These are phyloP conservation scores for Punctoribates punctum DNA, from an alignment of 2,888 invertebrate species.

Conservation along the genomic window DNA sequence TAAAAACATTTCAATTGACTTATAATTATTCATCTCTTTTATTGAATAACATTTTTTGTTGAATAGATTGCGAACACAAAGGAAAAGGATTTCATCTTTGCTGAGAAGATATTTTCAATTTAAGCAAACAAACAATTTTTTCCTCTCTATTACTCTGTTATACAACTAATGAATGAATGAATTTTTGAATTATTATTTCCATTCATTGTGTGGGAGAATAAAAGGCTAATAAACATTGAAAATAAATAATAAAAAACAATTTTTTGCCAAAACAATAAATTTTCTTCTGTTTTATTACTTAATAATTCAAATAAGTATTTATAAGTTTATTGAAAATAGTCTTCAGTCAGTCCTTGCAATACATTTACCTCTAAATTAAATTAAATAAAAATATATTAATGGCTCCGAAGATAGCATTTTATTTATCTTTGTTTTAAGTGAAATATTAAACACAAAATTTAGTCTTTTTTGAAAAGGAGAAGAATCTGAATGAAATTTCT, in stretches of 20 bases:
- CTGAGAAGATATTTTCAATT: conserved; percentile 2
- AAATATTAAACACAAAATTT: too few species aligned
- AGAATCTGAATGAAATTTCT: too few species aligned
- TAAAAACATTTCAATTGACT: background rate
- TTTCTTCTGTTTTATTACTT: background rate
- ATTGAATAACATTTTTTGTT: background rate
- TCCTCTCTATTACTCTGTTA: background rate
- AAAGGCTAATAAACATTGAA: background rate
- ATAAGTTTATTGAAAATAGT: background rate
- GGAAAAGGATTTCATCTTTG: conserved; percentile 34
- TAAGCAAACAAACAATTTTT: background rate
- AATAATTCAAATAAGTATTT: background rate
- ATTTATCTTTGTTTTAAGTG: background rate
- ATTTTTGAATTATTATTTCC: background rate
- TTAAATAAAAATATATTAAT: too few species aligned
- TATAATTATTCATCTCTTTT: background rate
- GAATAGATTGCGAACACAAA: background rate
- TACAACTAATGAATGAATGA: background rate
- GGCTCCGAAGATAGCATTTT: background rate
- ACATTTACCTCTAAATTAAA: too few species aligned
- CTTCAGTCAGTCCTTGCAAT: background rate
- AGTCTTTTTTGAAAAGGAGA: too few species aligned
- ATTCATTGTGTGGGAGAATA: background rate
- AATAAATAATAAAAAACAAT: background rate
- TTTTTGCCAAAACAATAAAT: background rate